These are phyloP conservation scores for Rhynchonycteris naso DNA, from an alignment of 2,797 vertebrate genomes.

Conservation along the genomic window DNA sequence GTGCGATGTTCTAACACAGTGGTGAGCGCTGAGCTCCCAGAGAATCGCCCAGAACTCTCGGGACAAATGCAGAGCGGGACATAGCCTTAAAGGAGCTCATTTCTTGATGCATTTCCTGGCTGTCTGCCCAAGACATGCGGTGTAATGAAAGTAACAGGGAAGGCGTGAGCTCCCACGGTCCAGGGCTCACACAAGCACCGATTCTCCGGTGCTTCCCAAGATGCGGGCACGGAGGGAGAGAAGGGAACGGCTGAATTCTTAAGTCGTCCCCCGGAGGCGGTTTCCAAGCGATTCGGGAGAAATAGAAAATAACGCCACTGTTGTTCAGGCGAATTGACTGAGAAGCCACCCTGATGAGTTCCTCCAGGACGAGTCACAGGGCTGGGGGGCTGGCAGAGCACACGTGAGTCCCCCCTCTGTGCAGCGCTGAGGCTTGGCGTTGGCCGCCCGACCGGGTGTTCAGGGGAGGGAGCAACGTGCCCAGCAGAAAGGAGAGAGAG, in stretches of 20 bases:
- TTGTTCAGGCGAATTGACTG: background rate
- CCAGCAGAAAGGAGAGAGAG: no score
- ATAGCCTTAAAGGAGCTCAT: background rate
- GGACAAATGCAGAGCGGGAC: background rate
- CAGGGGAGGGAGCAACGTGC: no score
- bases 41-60: background rate
- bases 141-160: background rate
- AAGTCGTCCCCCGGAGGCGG: background rate
- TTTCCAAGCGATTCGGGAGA: background rate
- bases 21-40: fast-evolving
- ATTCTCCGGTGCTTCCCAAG: background rate
- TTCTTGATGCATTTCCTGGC: background rate
- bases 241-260: background rate
- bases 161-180: background rate
- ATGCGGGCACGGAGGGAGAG: background rate
- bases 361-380: background rate
- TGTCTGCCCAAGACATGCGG: background rate
- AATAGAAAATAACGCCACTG: background rate
- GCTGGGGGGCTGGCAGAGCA: no score
- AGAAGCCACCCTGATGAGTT: background rate
- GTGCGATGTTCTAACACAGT: background rate
- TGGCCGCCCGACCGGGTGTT: no score
- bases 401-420: fast-evolving
- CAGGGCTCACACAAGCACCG: background rate
- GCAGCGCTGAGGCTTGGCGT: background rate